A percentile compares a stretch with the other conserved stretches of the same genome.
phyloP scores from a whole-genome alignment of 2,797 vertebrate species.

The Poecilia velifera region DNA sequence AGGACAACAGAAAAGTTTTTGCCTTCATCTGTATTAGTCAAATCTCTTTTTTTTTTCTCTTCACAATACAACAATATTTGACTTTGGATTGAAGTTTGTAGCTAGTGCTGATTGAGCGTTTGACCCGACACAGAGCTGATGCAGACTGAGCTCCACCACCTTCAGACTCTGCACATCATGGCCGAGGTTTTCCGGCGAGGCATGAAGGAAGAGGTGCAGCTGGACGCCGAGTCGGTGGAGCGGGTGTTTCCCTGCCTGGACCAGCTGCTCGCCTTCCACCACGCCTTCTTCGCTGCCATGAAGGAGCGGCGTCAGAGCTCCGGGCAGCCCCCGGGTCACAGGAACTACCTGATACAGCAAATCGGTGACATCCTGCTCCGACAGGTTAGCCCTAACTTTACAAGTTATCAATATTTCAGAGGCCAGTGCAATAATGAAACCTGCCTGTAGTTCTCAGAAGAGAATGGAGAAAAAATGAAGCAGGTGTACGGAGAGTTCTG shows the following conservation, averaged over 20 bases:
- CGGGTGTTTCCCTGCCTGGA: conserved; percentile 95
- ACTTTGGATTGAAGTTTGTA: not conserved
- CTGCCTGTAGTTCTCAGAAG: conserved; percentile 89
- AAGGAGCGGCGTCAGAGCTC: conserved; percentile 88
- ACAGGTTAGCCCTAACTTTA: conserved; percentile 79
- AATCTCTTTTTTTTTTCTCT: not conserved
- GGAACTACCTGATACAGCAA: conserved; percentile 89
- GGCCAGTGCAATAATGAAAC: not conserved
- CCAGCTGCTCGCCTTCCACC: conserved; percentile 89
- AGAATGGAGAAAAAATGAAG: conserved; percentile 91
- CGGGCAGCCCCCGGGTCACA: conserved; percentile 75
- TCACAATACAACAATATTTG: not conserved
- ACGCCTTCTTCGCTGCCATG: conserved; percentile 86
- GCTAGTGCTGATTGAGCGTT: not conserved
- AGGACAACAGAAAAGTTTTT: too few relatives aligned
- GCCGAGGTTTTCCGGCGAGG: conserved; percentile 94
- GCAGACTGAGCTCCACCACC: conserved; percentile 96
- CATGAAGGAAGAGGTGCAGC: conserved; percentile 92
- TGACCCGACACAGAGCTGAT: conserved; percentile 87
- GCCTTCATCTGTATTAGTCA: too few relatives aligned
- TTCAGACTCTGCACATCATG: conserved; percentile 95
- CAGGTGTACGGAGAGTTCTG: conserved; percentile 95
- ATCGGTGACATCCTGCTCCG: conserved; percentile 92
- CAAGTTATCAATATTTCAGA: not conserved
- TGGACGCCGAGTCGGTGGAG: conserved; percentile 87